These are phyloP conservation scores for Mizuhopecten yessoensis DNA, from an alignment of 1,140 invertebrate species.

Conservation along the genomic window DNA sequence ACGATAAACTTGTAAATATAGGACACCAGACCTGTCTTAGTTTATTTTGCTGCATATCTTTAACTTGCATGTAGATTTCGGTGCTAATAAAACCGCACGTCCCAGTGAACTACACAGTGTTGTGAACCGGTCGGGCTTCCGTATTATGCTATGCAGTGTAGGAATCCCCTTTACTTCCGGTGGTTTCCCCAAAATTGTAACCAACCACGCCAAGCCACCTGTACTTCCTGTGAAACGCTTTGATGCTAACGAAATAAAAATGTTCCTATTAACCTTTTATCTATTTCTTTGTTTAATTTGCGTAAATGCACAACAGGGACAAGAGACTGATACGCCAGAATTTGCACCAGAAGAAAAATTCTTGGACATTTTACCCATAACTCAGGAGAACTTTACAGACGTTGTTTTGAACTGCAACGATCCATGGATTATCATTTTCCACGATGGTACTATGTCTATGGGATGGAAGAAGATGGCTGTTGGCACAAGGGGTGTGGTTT, in stretches of 20 bases:
- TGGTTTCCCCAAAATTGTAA: conserved; percentile 32
- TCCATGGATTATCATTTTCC: conserved; percentile 76
- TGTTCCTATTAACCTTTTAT: neutral
- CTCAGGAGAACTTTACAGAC: conserved; percentile 70
- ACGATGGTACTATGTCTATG: conserved; percentile 67
- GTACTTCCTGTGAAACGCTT: conserved; percentile 44
- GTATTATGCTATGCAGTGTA: conserved; percentile 23
- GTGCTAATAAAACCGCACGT: too few species aligned
- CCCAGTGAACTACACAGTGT: too few species aligned
- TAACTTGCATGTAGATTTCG: too few species aligned
- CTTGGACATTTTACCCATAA: conserved; percentile 74
- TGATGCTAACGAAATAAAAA: neutral
- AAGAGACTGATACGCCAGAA: conserved; percentile 44
- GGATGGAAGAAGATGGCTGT: conserved; percentile 75
- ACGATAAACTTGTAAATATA: too few species aligned
- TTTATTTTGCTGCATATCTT: too few species aligned
- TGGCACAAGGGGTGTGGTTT: conserved; percentile 70
- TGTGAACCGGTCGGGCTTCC: conserved; percentile 28
- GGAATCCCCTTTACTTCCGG: neutral
- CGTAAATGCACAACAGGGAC: conserved; percentile 44
- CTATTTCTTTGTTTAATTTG: neutral
- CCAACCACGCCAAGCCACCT: conserved; percentile 64
- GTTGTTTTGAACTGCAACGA: conserved; percentile 69
- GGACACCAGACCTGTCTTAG: too few species aligned
- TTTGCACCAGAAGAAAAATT: conserved; percentile 56